These are phyloP conservation scores for Serilophus lunatus DNA, from an alignment of 2,113 vertebrate species.

Conservation along the genomic window DNA sequence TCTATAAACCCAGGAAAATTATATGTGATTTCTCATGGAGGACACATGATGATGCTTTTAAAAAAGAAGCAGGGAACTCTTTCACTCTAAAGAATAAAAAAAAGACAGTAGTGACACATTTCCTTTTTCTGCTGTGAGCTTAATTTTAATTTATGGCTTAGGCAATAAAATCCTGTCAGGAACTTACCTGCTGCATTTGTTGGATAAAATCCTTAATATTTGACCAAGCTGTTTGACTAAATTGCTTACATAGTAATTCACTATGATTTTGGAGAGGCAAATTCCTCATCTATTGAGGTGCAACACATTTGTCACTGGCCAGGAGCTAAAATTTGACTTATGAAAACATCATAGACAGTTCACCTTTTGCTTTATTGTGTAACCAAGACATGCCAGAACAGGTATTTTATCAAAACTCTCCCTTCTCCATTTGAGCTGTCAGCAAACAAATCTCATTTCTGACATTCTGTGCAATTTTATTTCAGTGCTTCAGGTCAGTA, in stretches of 20 bases:
- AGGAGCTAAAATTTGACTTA: neutral
- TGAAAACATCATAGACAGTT: neutral
- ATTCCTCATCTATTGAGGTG: neutral
- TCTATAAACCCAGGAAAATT: neutral
- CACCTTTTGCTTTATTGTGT: neutral
- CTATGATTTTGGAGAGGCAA: neutral
- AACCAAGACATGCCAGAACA: neutral
- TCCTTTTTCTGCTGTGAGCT: neutral
- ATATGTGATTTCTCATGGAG: neutral
- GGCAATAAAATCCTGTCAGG: neutral
- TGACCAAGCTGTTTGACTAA: neutral
- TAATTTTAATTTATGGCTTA: neutral
- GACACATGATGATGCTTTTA: neutral
- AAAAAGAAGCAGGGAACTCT: neutral
- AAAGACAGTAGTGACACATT: neutral
- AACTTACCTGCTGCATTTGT: neutral
- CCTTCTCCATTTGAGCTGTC: neutral
- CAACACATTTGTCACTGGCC: neutral
- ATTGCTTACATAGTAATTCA: neutral
- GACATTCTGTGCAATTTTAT: neutral
- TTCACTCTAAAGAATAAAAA: neutral
- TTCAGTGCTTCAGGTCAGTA: neutral
- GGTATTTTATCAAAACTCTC: neutral
- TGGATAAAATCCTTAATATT: neutral
- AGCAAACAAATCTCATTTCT: neutral